phyloP scores from a whole-genome alignment of 2,113 vertebrate genomes.

The Heterotis niloticus region DNA sequence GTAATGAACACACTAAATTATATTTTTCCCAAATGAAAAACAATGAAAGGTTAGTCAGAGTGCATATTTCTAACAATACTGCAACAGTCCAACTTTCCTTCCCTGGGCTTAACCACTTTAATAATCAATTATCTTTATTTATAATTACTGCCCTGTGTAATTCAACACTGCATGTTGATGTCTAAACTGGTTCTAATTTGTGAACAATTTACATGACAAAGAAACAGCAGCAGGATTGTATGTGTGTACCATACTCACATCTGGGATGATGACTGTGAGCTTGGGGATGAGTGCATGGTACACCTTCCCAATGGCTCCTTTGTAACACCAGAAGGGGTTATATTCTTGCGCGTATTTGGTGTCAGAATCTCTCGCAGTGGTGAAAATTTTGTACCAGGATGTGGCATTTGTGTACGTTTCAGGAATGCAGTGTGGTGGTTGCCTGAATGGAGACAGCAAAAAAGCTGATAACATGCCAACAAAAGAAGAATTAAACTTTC shows the following conservation, averaged over 20 bases:
- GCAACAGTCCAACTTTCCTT: too few species aligned
- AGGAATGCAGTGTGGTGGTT: constrained; percentile 88
- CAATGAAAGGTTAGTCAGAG: too few species aligned
- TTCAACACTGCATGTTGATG: too few species aligned
- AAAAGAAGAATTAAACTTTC: neutral
- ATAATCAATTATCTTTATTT: too few species aligned
- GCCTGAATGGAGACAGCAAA: constrained; percentile 61
- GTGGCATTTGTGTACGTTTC: constrained; percentile 94
- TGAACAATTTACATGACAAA: neutral
- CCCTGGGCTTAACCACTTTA: too few species aligned
- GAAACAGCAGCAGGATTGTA: neutral
- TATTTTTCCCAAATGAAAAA: too few species aligned
- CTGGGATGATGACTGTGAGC: constrained; percentile 91
- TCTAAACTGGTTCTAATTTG: too few species aligned
- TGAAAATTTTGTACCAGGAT: constrained; percentile 95
- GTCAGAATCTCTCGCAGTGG: constrained; percentile 85
- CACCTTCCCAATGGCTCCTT: constrained; percentile 93
- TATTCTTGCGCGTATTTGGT: constrained; percentile 96
- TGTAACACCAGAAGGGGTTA: constrained; percentile 99
- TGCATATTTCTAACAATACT: too few species aligned
- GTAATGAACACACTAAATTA: too few species aligned
- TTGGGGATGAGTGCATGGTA: constrained; percentile 95
- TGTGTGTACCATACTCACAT: constrained; percentile 70
- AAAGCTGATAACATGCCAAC: constrained; percentile 7
- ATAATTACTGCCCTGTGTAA: too few species aligned